Base-by-base conservation (phyloP, 2,113 vertebrate genomes). In the Sceloporus tristichus region DNA sequence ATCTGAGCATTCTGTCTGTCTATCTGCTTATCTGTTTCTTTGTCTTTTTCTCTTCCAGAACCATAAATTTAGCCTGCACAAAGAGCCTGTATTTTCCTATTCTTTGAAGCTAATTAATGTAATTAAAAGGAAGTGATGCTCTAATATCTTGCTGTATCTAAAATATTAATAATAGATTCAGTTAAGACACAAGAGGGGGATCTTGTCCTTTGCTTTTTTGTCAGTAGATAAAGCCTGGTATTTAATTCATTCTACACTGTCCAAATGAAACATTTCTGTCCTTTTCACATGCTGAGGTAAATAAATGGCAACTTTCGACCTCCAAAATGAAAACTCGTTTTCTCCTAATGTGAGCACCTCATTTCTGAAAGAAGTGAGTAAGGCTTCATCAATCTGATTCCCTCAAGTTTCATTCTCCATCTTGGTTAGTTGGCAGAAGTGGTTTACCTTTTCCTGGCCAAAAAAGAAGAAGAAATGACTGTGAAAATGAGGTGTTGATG, bases 291-390 rank as follows among this genome's bases (percentile, higher is more conserved):
- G 42, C 77, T 74, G 79, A 76, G 91, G 88, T 92, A 94, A 94
- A 95, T 89, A 87, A 91, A 71, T 42, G 78, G 65, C 79, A 91
- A 81, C 73, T 81, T 93, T 87, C 92, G 86, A 81, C 80, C 65
- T 74, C 40, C 54, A 77, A 93, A 88, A 87, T 65, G 83, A 91
- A 89, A 89, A 73, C 85, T 94, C 90, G 87, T 86, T 89, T 90
- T 1, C 0, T 86, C 23, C 85, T 85, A 76, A 77, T 89, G 80
- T 90, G 89, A 86, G 59, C 59, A 79, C 74, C 91, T 88, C 27
- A n/a, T 82, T 92, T 86, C 86, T 84, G 83, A 93, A 92, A 74
- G 74, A 89, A 90, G 0, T 84, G 81, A 91, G 92, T 84, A 81
- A 91, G 92, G 42, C 85, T 91, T 87, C 83, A 91, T 80, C 53